phyloP scores from a whole-genome alignment of 1,140 invertebrate species.

The Dinoponera quadriceps region DNA sequence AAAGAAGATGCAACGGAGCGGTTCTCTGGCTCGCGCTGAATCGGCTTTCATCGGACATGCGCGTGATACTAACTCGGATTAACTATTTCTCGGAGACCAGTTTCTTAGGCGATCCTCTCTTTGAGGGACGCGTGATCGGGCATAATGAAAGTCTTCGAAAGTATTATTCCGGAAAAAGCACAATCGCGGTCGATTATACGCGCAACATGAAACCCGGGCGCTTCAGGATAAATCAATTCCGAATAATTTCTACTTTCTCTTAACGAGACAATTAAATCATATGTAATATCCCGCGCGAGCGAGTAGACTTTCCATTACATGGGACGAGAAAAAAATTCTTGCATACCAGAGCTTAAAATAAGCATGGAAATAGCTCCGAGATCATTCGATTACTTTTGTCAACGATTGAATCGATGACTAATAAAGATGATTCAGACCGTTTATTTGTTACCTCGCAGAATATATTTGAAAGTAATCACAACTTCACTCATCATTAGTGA shows the following conservation, averaged over 20 bases:
- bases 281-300: too few relatives aligned
- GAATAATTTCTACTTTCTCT: constrained; percentile 9
- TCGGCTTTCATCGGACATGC: constrained; percentile 36
- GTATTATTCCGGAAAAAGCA: constrained; percentile 23
- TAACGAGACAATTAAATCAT: constrained; percentile 19
- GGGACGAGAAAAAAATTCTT: neutral
- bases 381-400: constrained; percentile 22
- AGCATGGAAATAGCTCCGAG: neutral
- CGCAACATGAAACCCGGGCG: constrained; percentile 10
- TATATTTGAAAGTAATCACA: too few relatives aligned
- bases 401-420: neutral
- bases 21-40: neutral
- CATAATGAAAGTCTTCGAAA: constrained; percentile 49
- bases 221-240: constrained; percentile 28
- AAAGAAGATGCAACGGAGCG: constrained; percentile 21
- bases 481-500: neutral
- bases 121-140: constrained; percentile 8
- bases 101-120: constrained; percentile 27
- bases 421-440: neutral
- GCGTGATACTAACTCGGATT: constrained; percentile 18
- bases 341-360: constrained; percentile 10
- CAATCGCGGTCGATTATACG: constrained; percentile 48
- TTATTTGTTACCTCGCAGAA: neutral
- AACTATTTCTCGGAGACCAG: constrained; percentile 35
- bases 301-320: neutral